Evolutionary conservation across 1,140 invertebrate species (phyloP), one percentile per base, ranked within the genome.

Genomic region (Dinothrombium tinctorium): DNA sequence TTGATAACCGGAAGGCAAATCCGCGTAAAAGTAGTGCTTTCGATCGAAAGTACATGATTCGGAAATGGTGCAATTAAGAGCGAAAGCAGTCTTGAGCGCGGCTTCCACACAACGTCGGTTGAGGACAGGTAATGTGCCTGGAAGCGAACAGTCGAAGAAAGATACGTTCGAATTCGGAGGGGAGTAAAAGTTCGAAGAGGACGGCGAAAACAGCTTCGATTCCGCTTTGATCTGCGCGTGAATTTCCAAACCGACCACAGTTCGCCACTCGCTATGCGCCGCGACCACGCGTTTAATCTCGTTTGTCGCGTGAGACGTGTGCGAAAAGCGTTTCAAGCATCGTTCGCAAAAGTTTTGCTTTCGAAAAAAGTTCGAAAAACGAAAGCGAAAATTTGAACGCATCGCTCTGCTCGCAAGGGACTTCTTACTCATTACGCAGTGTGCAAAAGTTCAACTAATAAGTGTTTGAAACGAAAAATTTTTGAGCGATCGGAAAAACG

Each of bases 1-100:
- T 68, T 98, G 92, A 64, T 90, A 98, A 11, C 92, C 90, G 44
- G 78, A 69, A 74, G 92, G 92, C 51, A 95, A 68, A 70, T 98
- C 92, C 9, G 87, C 74, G 65, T 98, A 98, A 59, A 95, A 96
- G 55, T 98, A 98, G 64, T 98, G 92, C 59, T 98, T 98, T 44
- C 92, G 67, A 59, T 96, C 92, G 67, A 98, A 98, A 47, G 64
- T 67, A 4, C 84, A 94, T 17, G 76, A 60, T 53, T 70, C 61
- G 56, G 90, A 84, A 15, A 68, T 51, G 49, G 66, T 62, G 54
- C 83, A 94, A 33, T 75, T 74, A 2, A 96, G 59, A 1, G 87
- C 78, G 42, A 92, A 53, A 0, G 81, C 79, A 14, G 89, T 84
- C 42, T 72, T 56, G 6, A 94, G 64, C 15, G 71, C 86, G 31